Evolutionary conservation across 2,888 invertebrate species (phyloP), one percentile per base, ranked within the genome.

Genomic region (Esperia sulphurella): DNA sequence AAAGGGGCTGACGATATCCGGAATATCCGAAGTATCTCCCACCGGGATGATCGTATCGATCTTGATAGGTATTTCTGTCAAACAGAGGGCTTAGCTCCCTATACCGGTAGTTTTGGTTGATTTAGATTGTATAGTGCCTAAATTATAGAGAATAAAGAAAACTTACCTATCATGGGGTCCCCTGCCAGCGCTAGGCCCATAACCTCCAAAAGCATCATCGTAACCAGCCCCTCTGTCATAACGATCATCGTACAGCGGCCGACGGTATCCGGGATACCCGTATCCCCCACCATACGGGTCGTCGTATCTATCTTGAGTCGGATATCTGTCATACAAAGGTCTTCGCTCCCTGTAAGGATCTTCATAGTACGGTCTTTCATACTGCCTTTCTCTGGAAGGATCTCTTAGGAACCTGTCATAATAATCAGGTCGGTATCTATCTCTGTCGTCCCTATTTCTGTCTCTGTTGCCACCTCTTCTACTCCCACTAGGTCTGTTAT

Each of bases 81-180:
- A 21, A 21, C 3, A 21, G 21, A 21, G 21, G 21, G 2, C 21
- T 21, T 21, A 21, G 21, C 21, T 21, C 21, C 21, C 21, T 5
- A 21, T 21, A 21, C 21, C 21, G 5, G 21, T 3, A 21, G 21
- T 21, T 21, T 21, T 21, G 21, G 21, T 21, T 21, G 21, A 5
- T 21, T 21, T 21, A 3, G 21, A 5, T 21, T 21, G 21, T 5
- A 21, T 21, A 21, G 5, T 3, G 21, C 21, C 21, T 21, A 21
- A 2, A 21, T 5, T 21, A 21, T n/a, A n/a, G n/a, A n/a, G 5
- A 21, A 21, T 5, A 21, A 21, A 21, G 21, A 6, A 9, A 41
- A 14, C 76, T 77, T 45, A 89, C 88, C 87, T 89, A 48, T 90
- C 90, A 62, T 90, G 90, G 43, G 87, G 83, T 64, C 85, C 83